Evolutionary conservation across 2,113 vertebrate species (phyloP), one percentile per base, ranked within the genome.

Genomic region (Bolborhynchus lineola): DNA sequence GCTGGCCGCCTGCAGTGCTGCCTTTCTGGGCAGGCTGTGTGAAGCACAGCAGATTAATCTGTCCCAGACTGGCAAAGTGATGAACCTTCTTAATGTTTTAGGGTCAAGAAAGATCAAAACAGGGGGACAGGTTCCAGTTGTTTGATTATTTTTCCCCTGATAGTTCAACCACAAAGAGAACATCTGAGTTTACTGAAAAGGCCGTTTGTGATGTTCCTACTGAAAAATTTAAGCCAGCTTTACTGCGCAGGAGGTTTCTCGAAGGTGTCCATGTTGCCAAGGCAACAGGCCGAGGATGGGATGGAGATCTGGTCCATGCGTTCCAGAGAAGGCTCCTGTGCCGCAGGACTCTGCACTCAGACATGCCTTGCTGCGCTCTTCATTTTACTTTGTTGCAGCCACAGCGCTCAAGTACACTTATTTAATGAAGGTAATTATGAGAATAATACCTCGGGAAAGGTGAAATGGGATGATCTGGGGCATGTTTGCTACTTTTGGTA

Each of bases 341-440:
- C 79, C 3, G 12, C 4, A 29, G 64, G 37, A 20, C 79, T n/a
- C 74, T 3, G 65, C 15, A 2, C 88, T 87, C 77, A 37, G 71
- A 55, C 39, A 25, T 62, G 39, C 77, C 72, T 44, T 10, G 6
- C 44, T 53, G 24, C 39, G 41, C 13, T 69, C 60, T 65, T 11
- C 55, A 11, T 78, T 55, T 39, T 57, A 23, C 39, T 74, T 85
- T 88, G 69, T 59, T 47, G 60, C 49, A 37, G 11, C 50, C n/a
- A 6, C 3, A 60, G 52, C 76, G 79, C 86, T 81, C 21, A 78
- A 31, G 70, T 39, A 71, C 39, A 44, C 82, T 90, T 65, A 75
- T 46, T 96, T 90, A 83, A 87, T 82, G 39, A 93, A 86, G 79
- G 69, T 93, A 95, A 98, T 96, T 82, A 70, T 8, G 92, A 92